Base-by-base conservation (phyloP, 2,113 vertebrate species). In the Mobula hypostoma region DNA sequence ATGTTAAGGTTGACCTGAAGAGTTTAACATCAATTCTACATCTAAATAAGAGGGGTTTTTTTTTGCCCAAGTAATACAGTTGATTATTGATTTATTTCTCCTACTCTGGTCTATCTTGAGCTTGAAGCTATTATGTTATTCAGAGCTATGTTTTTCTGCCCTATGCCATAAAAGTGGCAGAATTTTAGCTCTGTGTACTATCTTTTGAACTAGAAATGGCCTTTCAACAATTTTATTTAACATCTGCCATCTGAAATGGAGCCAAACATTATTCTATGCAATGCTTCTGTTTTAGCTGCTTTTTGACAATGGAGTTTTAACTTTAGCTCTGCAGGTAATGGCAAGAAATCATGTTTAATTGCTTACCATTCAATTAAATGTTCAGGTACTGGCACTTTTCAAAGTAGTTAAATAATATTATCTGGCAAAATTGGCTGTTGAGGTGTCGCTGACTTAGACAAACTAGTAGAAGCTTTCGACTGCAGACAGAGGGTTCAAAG, bases 331-430 rank as follows among this genome's bases (percentile, higher is more conserved):
- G 58, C 15, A 70, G 17, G 88, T 14, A 91, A n/a, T 66, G 61
- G 56, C 85, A 88, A 29, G 58, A 91, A 91, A 70, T 91, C 63
- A 68, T 66, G 27, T 61, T 88, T 88, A 63, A 66, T 88, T 88
- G 56, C 48, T 3, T 85, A n/a, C 29, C 27, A 63, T 63, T 63
- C 85, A 88, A n/a, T 63, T n/a, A 15, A 24, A 11, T 58, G 83
- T 56, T 29, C 56, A 58, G 2, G 24, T 87, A 63, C 58, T 63
- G 58, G 27, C 27, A n/a, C 76, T 56, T 79, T 78, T 79, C 7
- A 36, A 61, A 88, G 56, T 63, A 29, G 4, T 88, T 17, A 88
- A n/a, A 24, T 63, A 63, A 58, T 40, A 83, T 24, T 36, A 83
- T 9, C 80, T 7, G 77, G n/a, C n/a, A 12, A 36, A 21, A 56